Percentiles rank a stretch among this genome's conserved stretches.
phyloP scores from a whole-genome alignment of 2,113 vertebrate genomes.

The Silurus meridionalis region DNA sequence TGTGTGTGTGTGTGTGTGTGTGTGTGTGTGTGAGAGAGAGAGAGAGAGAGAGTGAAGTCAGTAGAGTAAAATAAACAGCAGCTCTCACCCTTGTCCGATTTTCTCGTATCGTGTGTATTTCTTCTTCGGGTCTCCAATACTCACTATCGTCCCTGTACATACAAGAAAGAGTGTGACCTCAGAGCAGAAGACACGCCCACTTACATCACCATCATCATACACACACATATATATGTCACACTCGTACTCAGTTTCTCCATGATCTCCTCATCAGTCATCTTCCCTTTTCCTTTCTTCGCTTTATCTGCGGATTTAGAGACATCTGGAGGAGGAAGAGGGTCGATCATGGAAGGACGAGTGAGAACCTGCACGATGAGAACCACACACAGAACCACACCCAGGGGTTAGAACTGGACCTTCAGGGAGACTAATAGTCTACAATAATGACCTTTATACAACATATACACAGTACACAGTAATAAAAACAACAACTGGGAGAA shows the following conservation, averaged over 20 bases:
- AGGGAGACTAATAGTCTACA: background rate
- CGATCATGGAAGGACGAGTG: conserved; percentile 87
- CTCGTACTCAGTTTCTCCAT: conserved; percentile 94
- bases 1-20: no score
- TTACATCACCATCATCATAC: background rate
- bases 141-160: conserved; percentile 87
- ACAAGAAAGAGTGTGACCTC: conserved; percentile 6
- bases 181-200: background rate
- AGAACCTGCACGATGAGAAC: conserved; percentile 75
- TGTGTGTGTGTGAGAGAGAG: background rate
- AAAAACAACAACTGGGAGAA: background rate
- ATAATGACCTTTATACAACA: background rate
- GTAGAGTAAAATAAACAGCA: background rate
- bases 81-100: conserved; percentile 93
- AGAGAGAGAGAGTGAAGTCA: background rate
- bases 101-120: conserved; percentile 96
- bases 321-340: conserved; percentile 84
- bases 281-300: conserved; percentile 90
- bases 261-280: conserved; percentile 97
- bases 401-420: background rate
- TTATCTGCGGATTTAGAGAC: conserved; percentile 79
- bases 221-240: background rate
- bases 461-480: background rate
- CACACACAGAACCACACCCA: background rate
- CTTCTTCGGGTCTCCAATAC: conserved; percentile 95